Evolutionary conservation across 1,140 invertebrate species (phyloP), one percentile per base, ranked within the genome.

Genomic region (Cryptotermes secundus): DNA sequence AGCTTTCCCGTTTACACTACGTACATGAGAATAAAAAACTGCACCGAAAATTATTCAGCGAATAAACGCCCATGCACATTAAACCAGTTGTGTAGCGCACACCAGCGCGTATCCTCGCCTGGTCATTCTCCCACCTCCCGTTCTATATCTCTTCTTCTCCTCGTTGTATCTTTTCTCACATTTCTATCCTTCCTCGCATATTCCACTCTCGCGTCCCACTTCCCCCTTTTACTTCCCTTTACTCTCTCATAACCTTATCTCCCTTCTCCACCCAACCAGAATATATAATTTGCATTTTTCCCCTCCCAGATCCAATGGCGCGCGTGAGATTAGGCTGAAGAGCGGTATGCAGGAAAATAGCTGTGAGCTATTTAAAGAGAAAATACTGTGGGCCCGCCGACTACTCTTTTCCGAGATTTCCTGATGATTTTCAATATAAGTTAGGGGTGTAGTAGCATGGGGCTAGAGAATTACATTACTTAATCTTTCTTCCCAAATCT

Each of bases 271-370:
- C n/a, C 59, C 59, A 31, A 72, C 26, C 59, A 72, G n/a, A 72
- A 72, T 72, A 72, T 72, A 72, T 72, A 72, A 72, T 72, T 72
- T 72, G 59, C 59, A 72, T 72, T 72, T 72, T 72, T 72, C 59
- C 59, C n/a, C 59, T 31, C 19, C 59, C 59, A 4, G n/a, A n/a
- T n/a, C 59, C 59, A 72, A 72, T 72, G 59, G 59, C 7, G 59
- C n/a, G 59, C n/a, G 59, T 31, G 59, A 72, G 59, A 72, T 72
- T 72, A 72, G 59, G 59, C n/a, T 31, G 2, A 26, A 49, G 45
- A 14, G 19, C 16, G 12, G 3, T 19, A 49, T 49, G 45, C 45
- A 49, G 19, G 45, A 14, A 49, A 49, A 49, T 49, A 49, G 45
- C 45, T 49, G 3, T 49, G 9, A 72, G 59, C 59, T 72, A 72